phyloP scores from a whole-genome alignment of 2,888 invertebrate genomes.

The Scaptomyza parva region DNA sequence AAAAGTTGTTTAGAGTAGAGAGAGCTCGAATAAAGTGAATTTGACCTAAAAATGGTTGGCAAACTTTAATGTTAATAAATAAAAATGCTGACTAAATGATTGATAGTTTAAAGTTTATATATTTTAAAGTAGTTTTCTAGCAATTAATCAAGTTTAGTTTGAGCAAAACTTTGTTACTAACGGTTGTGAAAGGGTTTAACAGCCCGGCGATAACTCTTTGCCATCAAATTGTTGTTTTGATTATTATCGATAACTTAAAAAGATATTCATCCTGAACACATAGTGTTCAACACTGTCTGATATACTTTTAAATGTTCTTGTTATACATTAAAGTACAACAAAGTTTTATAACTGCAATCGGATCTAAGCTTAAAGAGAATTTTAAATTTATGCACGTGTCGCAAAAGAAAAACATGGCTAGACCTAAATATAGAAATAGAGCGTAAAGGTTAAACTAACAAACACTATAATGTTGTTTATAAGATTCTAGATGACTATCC shows the following conservation, averaged over 20 bases:
- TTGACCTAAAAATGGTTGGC: background rate
- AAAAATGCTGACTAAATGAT: background rate
- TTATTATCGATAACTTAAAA: no score
- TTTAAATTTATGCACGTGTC: background rate
- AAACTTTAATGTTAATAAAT: background rate
- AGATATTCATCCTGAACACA: no score
- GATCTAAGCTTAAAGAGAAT: no score
- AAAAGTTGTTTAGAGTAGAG: background rate
- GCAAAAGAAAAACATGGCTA: background rate
- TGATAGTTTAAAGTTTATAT: background rate
- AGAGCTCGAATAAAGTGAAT: background rate
- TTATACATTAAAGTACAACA: no score
- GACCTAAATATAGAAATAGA: background rate
- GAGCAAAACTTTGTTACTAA: background rate
- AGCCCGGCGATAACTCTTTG: no score
- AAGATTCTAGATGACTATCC: background rate
- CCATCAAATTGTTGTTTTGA: no score
- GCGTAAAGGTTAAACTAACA: background rate
- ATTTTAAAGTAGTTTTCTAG: background rate
- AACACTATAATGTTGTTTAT: background rate
- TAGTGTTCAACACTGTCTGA: no score
- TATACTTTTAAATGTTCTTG: no score
- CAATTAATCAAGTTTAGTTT: background rate
- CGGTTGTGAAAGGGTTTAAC: background rate
- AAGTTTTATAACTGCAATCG: background rate